phyloP scores from a whole-genome alignment of 2,888 invertebrate genomes.

The Cacoxenus indagator region DNA sequence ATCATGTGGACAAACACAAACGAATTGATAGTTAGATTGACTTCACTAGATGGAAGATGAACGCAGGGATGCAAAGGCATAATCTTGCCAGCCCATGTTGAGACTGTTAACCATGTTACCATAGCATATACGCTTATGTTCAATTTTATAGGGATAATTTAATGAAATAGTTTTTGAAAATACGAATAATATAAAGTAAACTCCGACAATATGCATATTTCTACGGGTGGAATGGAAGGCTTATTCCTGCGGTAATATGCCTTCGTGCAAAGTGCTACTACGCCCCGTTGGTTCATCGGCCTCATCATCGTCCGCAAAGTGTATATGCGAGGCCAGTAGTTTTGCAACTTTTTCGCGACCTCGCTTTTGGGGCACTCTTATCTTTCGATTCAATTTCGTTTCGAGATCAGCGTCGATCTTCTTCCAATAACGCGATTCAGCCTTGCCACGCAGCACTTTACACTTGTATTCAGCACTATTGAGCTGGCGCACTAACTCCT shows the following conservation, averaged over 20 bases:
- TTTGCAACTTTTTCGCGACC: slow-evolving; percentile 66
- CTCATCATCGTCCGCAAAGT: slow-evolving; percentile 65
- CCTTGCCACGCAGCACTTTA: slow-evolving; percentile 74
- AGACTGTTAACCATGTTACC: slow-evolving; percentile 1
- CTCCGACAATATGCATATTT: no score
- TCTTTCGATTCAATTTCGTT: slow-evolving; percentile 65
- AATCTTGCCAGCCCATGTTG: neutral
- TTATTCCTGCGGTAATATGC: neutral
- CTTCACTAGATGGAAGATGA: neutral
- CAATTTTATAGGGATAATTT: neutral
- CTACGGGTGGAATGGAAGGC: no score
- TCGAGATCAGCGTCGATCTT: slow-evolving; percentile 77
- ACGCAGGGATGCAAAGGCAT: neutral
- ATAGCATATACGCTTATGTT: neutral
- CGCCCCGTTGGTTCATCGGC: slow-evolving; percentile 26
- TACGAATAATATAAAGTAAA: neutral
- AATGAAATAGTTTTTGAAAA: neutral
- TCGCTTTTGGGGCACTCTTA: slow-evolving; percentile 64
- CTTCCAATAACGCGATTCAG: slow-evolving; percentile 85
- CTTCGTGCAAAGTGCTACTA: neutral
- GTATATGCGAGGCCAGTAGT: slow-evolving; percentile 62
- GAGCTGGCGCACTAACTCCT: slow-evolving; percentile 55
- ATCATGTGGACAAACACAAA: no score
- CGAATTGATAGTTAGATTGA: no score
- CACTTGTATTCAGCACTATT: slow-evolving; percentile 67